These are phyloP conservation scores for Balearica regulorum DNA, from an alignment of 2,797 vertebrate species.

Conservation along the genomic window DNA sequence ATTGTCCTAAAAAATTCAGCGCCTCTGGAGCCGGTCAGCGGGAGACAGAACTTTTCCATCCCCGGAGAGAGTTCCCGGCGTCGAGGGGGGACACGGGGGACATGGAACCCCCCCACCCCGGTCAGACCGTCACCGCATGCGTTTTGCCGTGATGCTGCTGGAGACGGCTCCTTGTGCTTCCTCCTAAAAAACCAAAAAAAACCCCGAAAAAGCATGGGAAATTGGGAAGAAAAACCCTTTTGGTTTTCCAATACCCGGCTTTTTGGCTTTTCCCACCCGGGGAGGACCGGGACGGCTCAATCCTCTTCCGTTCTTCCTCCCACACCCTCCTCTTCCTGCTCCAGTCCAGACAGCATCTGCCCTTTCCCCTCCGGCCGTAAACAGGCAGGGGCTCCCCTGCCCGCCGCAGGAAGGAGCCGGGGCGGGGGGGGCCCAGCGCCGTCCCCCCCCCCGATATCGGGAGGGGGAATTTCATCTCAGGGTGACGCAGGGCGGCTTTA, in stretches of 20 bases:
- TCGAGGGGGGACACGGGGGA: neutral
- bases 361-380: neutral
- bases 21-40: neutral
- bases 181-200: neutral
- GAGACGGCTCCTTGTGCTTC: neutral
- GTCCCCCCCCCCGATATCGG: neutral
- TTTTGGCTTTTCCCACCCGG: neutral
- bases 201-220: neutral
- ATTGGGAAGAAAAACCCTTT: neutral
- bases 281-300: neutral
- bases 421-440: neutral
- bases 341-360: neutral
- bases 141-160: neutral
- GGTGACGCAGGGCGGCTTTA: neutral
- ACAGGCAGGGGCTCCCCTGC: neutral
- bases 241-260: neutral
- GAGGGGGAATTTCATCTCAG: neutral
- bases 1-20: neutral
- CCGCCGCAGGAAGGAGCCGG: neutral
- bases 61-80: neutral
- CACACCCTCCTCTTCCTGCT: neutral
- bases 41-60: neutral
- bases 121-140: neutral
- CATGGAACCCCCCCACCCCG: no score
- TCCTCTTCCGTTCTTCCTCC: neutral